Conservation (phyloP, 2,797 vertebrate species). For the Sandelia bainsii region DNA sequence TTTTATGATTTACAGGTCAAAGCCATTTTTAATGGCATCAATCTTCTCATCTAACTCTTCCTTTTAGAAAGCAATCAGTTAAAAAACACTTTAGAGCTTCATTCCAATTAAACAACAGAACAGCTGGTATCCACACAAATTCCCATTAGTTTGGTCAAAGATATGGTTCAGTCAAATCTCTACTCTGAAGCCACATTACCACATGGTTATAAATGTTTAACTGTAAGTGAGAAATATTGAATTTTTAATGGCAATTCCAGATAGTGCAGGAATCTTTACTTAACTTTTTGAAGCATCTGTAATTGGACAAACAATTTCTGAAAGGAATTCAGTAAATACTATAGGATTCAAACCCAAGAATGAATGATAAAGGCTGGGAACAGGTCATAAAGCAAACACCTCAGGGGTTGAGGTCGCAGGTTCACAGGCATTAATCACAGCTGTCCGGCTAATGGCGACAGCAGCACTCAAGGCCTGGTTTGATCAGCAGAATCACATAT, state of each 20-base stretch:
- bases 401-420: slow-evolving; percentile 72
- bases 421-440: slow-evolving; percentile 85
- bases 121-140: neutral
- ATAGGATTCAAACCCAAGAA: slow-evolving; percentile 5
- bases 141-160: neutral
- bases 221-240: neutral
- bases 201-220: neutral
- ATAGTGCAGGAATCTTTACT: slow-evolving; percentile 24
- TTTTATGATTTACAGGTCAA: neutral
- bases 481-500: slow-evolving; percentile 82
- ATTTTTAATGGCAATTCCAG: neutral
- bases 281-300: neutral
- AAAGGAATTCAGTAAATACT: neutral
- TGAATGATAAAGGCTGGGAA: slow-evolving; percentile 56
- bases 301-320: neutral
- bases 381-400: slow-evolving; percentile 73
- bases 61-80: neutral
- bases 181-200: neutral
- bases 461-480: slow-evolving; percentile 69
- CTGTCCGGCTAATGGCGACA: slow-evolving; percentile 83
- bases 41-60: neutral
- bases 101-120: neutral
- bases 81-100: neutral
- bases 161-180: neutral
- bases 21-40: neutral